phyloP scores from a whole-genome alignment of 92 coral and sea anemone genomes.

The Porites divaricata region DNA sequence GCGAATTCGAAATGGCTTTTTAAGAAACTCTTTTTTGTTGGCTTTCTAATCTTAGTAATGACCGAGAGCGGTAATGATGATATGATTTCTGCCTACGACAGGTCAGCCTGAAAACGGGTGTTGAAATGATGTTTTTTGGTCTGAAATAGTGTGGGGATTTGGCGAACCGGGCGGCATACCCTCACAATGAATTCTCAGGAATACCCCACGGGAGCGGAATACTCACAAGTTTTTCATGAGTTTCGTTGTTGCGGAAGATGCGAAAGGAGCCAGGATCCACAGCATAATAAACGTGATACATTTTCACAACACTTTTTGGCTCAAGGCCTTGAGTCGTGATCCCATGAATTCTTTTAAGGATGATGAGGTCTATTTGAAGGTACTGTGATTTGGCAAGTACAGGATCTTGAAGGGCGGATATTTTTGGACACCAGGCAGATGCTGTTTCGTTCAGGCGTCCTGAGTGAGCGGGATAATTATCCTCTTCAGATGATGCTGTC shows the following conservation, averaged over 20 bases:
- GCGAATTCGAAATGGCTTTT: too few relatives aligned
- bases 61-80: too few relatives aligned
- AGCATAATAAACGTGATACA: constrained; percentile 11
- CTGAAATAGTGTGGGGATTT: too few relatives aligned
- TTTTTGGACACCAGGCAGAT: constrained; percentile 13
- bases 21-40: too few relatives aligned
- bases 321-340: background rate
- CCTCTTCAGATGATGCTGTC: constrained; percentile 14
- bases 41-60: too few relatives aligned
- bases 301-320: background rate
- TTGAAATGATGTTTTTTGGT: too few relatives aligned
- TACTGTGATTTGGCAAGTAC: background rate
- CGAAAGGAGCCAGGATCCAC: background rate
- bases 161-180: too few relatives aligned
- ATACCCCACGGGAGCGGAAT: background rate
- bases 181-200: too few relatives aligned
- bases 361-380: constrained; percentile 30
- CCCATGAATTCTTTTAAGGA: background rate
- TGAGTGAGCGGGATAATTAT: background rate
- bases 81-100: too few relatives aligned
- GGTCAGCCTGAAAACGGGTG: too few relatives aligned
- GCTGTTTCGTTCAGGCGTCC: background rate
- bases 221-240: background rate
- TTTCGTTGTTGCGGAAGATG: background rate
- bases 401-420: background rate